Evolutionary conservation across 2,113 vertebrate species (phyloP).

Genomic region (Muntiacus reevesi): DNA sequence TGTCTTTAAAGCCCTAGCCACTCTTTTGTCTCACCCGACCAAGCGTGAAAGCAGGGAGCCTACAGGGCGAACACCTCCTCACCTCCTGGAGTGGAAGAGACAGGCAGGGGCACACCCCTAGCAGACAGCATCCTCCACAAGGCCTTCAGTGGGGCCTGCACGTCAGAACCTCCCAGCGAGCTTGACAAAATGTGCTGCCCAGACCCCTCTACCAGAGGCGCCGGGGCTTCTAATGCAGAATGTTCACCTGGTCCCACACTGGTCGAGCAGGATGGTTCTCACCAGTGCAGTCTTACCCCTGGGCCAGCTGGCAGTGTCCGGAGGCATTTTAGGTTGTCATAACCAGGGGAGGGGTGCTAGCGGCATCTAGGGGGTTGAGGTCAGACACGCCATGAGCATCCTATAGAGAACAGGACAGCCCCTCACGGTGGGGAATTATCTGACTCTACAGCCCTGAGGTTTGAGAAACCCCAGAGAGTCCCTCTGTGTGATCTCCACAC

Average conservation of each 20-base stretch:
- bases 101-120: neutral
- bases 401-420: neutral
- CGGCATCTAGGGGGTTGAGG: neutral
- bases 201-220: neutral
- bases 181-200: neutral
- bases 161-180: neutral
- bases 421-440: neutral
- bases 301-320: neutral
- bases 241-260: neutral
- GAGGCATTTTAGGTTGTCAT: neutral
- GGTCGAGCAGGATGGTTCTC: neutral
- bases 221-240: neutral
- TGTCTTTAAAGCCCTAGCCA: neutral
- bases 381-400: neutral
- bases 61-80: neutral
- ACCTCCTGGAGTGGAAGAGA: neutral
- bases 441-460: neutral
- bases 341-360: neutral
- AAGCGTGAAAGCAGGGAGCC: neutral
- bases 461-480: fast-evolving
- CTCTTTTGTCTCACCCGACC: neutral
- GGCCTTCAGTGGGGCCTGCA: neutral
- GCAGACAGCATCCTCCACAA: no score
- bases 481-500: neutral
- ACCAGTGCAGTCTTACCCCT: no score